Base-by-base conservation (phyloP, 2,888 invertebrate species). In the Morpho deidamia region DNA sequence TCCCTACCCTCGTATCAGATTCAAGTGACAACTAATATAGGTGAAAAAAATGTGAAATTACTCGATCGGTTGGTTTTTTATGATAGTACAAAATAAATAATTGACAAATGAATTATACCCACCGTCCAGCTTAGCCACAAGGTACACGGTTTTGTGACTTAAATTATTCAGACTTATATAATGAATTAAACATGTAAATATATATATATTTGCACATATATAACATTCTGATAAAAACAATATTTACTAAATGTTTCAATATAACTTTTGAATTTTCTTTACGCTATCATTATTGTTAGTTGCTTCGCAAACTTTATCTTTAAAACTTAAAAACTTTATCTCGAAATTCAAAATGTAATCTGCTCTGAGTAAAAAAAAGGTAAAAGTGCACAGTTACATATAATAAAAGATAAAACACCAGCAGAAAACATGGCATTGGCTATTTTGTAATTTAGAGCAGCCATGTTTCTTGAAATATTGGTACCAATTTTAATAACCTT, bases 1-100 rank as follows among this genome's bases (percentile, higher is more conserved):
- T 83, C 83, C 76, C 71, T 67, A 69, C 73, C 56, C 52, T 40
- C 78, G 79, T 84, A 87, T 84, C 83, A 81, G 82, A 82, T 86
- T 76, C 78, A 74, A 72, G 67, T 76, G 70, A 69, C 70, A 40
- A 45, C 37, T 48, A 48, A 53, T 38, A 50, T 50, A 45, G 40
- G 34, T 14, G 39, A 32, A 41, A 40, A 32, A 34, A 39, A 8
- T 8, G 43, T 38, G 11, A 11, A 23, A 23, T 23, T 23, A 23
- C 23, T 23, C 23, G 5, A 3, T 5, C 23, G 23, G 23, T 23
- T 23, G 5, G 23, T 23, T 23, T 23, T 23, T 23, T 23, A 23
- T 23, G 23, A 23, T 23, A 23, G 23, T 23, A 23, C 23, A 23
- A 23, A 23, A 23, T 23, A 23, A 23, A 1, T 23, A 5, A 5